phyloP scores from a whole-genome alignment of 2,113 vertebrate species.

The Clinocottus analis region DNA sequence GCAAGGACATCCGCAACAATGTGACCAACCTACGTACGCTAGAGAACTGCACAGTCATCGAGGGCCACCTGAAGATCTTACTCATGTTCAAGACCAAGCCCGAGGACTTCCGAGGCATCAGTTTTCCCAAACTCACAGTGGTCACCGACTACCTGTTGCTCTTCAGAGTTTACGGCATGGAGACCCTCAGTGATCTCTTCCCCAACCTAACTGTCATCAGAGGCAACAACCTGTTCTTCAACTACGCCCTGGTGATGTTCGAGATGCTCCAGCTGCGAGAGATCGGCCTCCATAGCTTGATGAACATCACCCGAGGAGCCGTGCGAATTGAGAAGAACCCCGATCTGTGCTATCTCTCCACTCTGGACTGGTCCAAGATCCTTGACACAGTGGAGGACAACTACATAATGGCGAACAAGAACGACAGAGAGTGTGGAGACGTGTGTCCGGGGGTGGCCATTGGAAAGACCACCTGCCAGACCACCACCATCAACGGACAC shows the following conservation, averaged over 20 bases:
- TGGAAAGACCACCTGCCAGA: constrained; percentile 90
- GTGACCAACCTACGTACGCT: constrained; percentile 87
- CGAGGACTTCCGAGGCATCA: constrained; percentile 92
- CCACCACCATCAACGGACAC: constrained; percentile 92
- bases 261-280: constrained; percentile 98
- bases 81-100: constrained; percentile 94
- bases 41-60: constrained; percentile 95
- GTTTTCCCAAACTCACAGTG: constrained; percentile 91
- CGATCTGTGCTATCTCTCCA: constrained; percentile 94
- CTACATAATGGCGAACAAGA: constrained; percentile 94
- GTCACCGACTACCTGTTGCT: constrained; percentile 96
- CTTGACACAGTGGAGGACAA: constrained; percentile 95
- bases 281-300: constrained; percentile 92
- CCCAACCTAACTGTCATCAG: constrained; percentile 97
- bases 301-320: constrained; percentile 94
- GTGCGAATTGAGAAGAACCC: constrained; percentile 98
- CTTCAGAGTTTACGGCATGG: constrained; percentile 94
- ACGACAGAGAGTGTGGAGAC: constrained; percentile 93
- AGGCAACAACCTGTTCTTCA: constrained; percentile 95
- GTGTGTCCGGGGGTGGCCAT: constrained; percentile 89
- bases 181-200: constrained; percentile 93
- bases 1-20: constrained; percentile 96
- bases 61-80: constrained; percentile 95
- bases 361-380: constrained; percentile 97
- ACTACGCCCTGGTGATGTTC: constrained; percentile 95